Evolutionary conservation across 1,140 invertebrate species (phyloP), one percentile per base, ranked within the genome.

Genomic region (Neodiprion lecontei): DNA sequence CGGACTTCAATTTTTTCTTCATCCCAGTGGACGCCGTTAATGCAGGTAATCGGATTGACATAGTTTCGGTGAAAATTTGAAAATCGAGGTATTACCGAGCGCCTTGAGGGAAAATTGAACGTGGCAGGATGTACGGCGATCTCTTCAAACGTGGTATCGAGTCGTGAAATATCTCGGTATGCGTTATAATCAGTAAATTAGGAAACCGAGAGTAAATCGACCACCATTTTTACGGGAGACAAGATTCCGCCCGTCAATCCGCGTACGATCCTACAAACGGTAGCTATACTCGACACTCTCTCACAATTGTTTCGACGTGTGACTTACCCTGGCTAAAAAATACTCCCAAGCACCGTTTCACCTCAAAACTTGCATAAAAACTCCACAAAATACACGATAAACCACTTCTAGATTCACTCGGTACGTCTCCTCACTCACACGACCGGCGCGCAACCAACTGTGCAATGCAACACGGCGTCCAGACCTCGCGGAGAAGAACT

Each of bases 401-500:
- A 77, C 82, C 82, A 81, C 78, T 78, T 76, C 74, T 74, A 83
- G 79, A 78, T 80, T 77, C 76, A 76, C 78, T 70, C 72, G 53
- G 53, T 73, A 50, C 72, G 66, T 77, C 81, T 79, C 80, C 74
- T 73, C 80, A 82, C 83, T 81, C 79, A 82, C 79, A 81, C 83
- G 80, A 84, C 85, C 85, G 84, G 86, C 84, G 86, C 83, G 85
- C 85, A 83, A 88, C 85, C 84, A 80, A 83, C 76, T 79, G 76
- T 79, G 53, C 28, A 40, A 67, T 76, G 79, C 68, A 75, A 72
- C 74, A 72, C 75, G 72, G 75, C 79, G 79, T 76, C 74, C 67
- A 69, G 53, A 78, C 78, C 81, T 79, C 82, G 83, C 82, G 10
- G 7, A 7, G 48, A 28, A 67, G 72, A 78, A 77, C n/a, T 78